Conservation (phyloP, 2,888 invertebrate genomes). For the Tenthredo livida region DNA sequence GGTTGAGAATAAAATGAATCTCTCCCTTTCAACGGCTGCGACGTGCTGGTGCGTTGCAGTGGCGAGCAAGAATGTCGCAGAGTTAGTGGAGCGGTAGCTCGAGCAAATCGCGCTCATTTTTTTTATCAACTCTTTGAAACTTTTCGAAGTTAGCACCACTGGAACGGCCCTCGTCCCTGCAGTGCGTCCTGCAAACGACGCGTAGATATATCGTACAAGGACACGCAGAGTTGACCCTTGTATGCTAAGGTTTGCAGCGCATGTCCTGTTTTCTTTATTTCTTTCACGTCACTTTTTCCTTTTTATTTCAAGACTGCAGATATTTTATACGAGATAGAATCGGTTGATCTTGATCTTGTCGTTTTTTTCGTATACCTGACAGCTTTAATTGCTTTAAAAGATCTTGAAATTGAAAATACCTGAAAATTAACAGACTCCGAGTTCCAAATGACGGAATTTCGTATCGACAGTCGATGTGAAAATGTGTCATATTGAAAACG, state of each 20-base stretch:
- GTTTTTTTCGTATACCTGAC: not conserved
- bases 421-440: not conserved
- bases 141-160: conserved; percentile 43
- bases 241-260: conserved; percentile 29
- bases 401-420: not conserved
- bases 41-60: conserved; percentile 48
- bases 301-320: not conserved
- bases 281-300: not conserved
- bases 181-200: conserved; percentile 5
- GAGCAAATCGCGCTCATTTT: conserved; percentile 43
- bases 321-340: conserved; percentile 15
- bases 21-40: conserved; percentile 48
- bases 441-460: not conserved
- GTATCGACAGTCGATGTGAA: not conserved
- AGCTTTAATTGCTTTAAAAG: not conserved
- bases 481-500: not conserved
- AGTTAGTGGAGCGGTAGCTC: conserved; percentile 45
- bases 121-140: conserved; percentile 24
- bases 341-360: not conserved
- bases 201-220: conserved; percentile 45
- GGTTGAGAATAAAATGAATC: conserved; percentile 51
- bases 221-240: conserved; percentile 46
- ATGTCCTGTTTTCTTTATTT: conserved; percentile 13
- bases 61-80: conserved; percentile 49
- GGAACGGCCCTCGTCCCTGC: conserved; percentile 23